Conservation (phyloP, 1,140 invertebrate species). For the Drosophila eugracilis region DNA sequence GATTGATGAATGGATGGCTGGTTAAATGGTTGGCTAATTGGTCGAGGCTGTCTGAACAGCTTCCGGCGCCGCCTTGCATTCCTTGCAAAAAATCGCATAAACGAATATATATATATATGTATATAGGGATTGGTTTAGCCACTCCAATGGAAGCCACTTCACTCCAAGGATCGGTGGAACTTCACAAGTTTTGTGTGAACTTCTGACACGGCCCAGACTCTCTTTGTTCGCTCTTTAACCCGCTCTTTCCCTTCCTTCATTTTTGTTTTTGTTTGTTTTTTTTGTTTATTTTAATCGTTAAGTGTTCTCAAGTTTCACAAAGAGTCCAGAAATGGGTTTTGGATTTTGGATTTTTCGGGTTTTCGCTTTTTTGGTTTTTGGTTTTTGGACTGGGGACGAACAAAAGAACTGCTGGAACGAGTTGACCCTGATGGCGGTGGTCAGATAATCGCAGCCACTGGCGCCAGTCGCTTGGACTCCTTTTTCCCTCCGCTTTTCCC, state of each 20-base stretch:
- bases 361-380: background rate
- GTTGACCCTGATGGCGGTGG: conserved; percentile 63
- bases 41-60: conserved; percentile 49
- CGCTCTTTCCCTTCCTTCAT: conserved; percentile 16
- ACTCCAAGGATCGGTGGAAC: conserved; percentile 35
- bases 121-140: background rate
- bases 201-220: conserved; percentile 62
- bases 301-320: conserved; percentile 74
- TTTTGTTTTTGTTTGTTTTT: conserved; percentile 18
- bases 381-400: conserved; percentile 3
- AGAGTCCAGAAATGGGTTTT: conserved; percentile 13
- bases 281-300: conserved; percentile 24
- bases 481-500: background rate
- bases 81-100: background rate
- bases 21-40: conserved; percentile 46
- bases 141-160: conserved; percentile 13
- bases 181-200: conserved; percentile 81
- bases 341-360: conserved; percentile 15
- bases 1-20: conserved; percentile 12
- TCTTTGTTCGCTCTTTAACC: conserved; percentile 4
- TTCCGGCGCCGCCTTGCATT: conserved; percentile 64
- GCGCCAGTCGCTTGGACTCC: conserved; percentile 27
- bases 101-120: background rate
- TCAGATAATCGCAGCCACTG: conserved; percentile 59
- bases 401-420: conserved; percentile 42